phyloP scores from a whole-genome alignment of 2,888 invertebrate genomes.

The Drosophila borborema region DNA sequence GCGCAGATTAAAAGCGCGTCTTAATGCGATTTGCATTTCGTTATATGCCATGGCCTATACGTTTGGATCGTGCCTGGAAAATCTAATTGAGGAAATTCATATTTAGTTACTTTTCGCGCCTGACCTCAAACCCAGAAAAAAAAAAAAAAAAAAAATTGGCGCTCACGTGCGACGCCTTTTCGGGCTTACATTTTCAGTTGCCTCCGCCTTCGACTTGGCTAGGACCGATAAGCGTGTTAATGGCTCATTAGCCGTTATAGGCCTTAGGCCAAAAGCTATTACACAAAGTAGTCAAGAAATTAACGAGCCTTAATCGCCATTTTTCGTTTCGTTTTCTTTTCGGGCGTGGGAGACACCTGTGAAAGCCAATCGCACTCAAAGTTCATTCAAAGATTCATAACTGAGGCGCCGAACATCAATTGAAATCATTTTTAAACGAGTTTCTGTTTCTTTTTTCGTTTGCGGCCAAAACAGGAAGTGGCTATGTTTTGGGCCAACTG shows the following conservation, averaged over 20 bases:
- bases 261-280: constrained; percentile 50
- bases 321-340: neutral
- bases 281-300: constrained; percentile 53
- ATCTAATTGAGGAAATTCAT: constrained; percentile 77
- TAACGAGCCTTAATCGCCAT: constrained; percentile 28
- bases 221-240: constrained; percentile 74
- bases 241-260: constrained; percentile 67
- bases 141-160: neutral
- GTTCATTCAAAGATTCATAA: constrained; percentile 17
- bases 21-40: constrained; percentile 73
- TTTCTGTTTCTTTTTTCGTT: constrained; percentile 4
- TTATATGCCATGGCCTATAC: constrained; percentile 19
- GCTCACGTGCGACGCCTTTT: constrained; percentile 16
- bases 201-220: constrained; percentile 12
- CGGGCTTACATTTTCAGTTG: constrained; percentile 51
- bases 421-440: constrained; percentile 19
- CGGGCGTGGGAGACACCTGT: constrained; percentile 59
- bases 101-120: constrained; percentile 40
- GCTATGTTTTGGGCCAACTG: constrained; percentile 34
- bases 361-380: constrained; percentile 39
- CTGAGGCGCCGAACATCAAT: constrained; percentile 37
- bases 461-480: constrained; percentile 42
- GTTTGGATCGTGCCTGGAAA: constrained; percentile 50
- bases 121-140: constrained; percentile 61
- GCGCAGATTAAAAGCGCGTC: constrained; percentile 73